Base-by-base conservation (phyloP, 2,113 vertebrate genomes). In the Tyto alba region DNA sequence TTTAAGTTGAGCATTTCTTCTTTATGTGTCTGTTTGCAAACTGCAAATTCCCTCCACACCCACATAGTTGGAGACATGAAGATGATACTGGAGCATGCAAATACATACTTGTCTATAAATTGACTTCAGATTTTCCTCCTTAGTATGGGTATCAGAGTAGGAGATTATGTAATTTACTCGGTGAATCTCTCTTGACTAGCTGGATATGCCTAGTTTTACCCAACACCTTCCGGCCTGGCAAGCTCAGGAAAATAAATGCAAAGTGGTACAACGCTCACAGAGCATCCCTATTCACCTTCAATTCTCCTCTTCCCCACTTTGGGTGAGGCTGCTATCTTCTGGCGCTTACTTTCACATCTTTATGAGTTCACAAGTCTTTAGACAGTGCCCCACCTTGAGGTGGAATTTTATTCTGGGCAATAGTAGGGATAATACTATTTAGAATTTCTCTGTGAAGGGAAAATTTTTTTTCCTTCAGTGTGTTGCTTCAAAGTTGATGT, bases 21-120 rank as follows among this genome's bases (percentile, higher is more conserved):
- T 68, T 82, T 69, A 52, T 81, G 26, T 67, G 29, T 94, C 62
- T 96, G 79, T 96, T 96, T 97, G 76, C 94, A 95, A 97, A 97
- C 78, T 97, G 66, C 48, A 75, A 87, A 88, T 97, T 97, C 72
- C 52, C 74, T 96, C 71, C 81, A 88, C 85, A 53, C 29, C 26
- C 81, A 50, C 4, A 3, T 69, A 64, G 64, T 27, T 93, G 67
- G 91, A 95, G 92, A 82, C 26, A 77, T 16, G 25, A 79, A 95
- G 45, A 60, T 64, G n/a, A 64, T 78, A 73, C 17, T 55, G 74
- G 62, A 75, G 16, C 57, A 48, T 78, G 50, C 11, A 85, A 75
- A 89, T 55, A 57, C 48, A 18, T 84, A 38, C 48, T 86, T 95
- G n/a, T 21, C 56, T 85, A 23, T 67, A 79, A 80, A 80, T 30